A percentile compares a stretch with the other conserved stretches of the same genome.
Conservation (phyloP, 1,140 invertebrate genomes). For the Drosophila parvula region DNA sequence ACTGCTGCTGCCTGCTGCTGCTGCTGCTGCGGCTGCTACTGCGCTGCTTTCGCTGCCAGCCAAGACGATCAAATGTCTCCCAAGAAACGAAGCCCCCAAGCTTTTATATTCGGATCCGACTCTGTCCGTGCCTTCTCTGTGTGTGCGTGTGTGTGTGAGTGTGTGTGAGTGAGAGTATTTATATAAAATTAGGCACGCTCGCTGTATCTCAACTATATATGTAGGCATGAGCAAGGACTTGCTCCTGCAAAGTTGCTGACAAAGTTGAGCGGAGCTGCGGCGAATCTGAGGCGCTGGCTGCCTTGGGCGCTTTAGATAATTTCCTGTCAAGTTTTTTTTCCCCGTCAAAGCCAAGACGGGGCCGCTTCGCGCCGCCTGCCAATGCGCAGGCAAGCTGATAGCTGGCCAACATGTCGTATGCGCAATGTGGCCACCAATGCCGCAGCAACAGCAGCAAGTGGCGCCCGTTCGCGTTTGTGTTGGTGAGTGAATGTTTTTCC, state of each 20-base stretch:
- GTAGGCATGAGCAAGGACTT: conserved; percentile 57
- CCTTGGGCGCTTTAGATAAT: conserved; percentile 71
- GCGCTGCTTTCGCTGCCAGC: conserved; percentile 69
- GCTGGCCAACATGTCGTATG: conserved; percentile 70
- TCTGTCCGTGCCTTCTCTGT: conserved; percentile 9
- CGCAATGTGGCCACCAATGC: conserved; percentile 68
- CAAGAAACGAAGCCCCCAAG: conserved; percentile 76
- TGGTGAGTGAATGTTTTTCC: conserved; percentile 10
- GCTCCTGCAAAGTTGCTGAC: conserved; percentile 61
- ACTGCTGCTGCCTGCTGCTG: conserved; percentile 26
- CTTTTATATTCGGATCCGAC: conserved; percentile 79
- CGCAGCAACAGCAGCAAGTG: conserved; percentile 67
- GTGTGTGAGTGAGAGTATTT: conserved; percentile 51
- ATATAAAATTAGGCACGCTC: conserved; percentile 65
- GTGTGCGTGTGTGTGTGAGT: background rate
- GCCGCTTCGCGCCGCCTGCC: conserved; percentile 44
- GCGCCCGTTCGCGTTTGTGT: conserved; percentile 25
- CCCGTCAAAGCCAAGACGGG: conserved; percentile 58
- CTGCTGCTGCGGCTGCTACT: conserved; percentile 37
- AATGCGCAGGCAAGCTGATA: conserved; percentile 66
- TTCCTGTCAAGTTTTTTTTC: conserved; percentile 74
- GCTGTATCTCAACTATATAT: conserved; percentile 66
- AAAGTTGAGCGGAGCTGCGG: conserved; percentile 70
- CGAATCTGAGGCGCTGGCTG: conserved; percentile 65
- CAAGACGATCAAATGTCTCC: conserved; percentile 83